Evolutionary conservation across 2,888 invertebrate genomes (phyloP), one percentile per base, ranked within the genome.

Genomic region (Parapristionchus giblindavisi): DNA sequence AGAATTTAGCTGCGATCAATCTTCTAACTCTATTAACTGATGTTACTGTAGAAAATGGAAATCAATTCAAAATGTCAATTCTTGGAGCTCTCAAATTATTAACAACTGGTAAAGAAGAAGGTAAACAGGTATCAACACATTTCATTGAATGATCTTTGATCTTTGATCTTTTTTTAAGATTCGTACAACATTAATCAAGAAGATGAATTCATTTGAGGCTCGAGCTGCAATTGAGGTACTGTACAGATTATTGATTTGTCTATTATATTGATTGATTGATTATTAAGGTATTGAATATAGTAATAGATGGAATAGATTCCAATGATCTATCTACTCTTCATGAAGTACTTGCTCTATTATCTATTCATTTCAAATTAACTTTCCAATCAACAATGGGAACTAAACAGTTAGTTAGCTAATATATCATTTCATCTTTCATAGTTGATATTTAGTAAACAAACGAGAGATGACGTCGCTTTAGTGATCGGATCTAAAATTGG

Each of bases 381-480:
- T 68, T 54, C 29, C 38, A 32, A 29, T 40, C 40, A n/a, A 43
- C 70, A 17, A 34, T 43, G 56, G 70, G 70, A 40, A 71, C 54
- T 3, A 71, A 71, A 29, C 54, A 71, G 70, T 71, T 51, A 17
- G 56, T 56, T 27, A 6, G 3, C 43, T 24, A 5, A 6, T 27
- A 14, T 27, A 32, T 8, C 17, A 14, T 63, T 36, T n/a, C 14
- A 43, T 65, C 3, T 43, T 17, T 66, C 52, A 11, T 17, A 8
- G 17, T 34, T 38, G 5, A n/a, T 11, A 66, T 27, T 66, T n/a
- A 73, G 73, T 29, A 73, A 61, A 51, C 43, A 73, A 27, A 48
- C 61, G 5, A 36, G 24, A 27, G 73, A 73, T 24, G 73, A 73
- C 27, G 73, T 73, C 32, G 48, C 73, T 11, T 36, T 73, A n/a